Percentiles rank a stretch among this genome's conserved stretches.
phyloP scores from a whole-genome alignment of 2,797 vertebrate genomes.

The Alcedo quadribrachys region DNA sequence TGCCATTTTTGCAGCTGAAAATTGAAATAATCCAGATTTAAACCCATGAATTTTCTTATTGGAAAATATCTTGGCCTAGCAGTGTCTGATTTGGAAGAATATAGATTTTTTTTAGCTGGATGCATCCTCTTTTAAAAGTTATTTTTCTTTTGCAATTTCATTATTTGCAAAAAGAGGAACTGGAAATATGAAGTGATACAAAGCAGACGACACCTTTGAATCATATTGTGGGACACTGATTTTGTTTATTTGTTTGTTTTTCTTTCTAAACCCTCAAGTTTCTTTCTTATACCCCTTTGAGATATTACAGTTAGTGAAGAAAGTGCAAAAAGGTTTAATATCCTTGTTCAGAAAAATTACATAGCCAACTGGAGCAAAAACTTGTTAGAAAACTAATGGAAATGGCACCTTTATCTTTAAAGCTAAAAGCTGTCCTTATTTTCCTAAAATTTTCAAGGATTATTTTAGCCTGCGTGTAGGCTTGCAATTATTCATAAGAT shows the following conservation, averaged over 20 bases:
- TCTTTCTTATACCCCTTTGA: background rate
- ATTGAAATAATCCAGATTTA: background rate
- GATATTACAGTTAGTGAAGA: background rate
- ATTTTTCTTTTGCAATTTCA: background rate
- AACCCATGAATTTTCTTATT: background rate
- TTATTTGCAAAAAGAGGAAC: background rate
- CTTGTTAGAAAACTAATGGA: background rate
- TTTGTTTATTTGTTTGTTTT: background rate
- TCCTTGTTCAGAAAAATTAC: background rate
- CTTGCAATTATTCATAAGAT: background rate
- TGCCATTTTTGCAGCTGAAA: background rate
- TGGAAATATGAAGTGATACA: background rate
- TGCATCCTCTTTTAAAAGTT: background rate
- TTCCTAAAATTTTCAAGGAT: background rate
- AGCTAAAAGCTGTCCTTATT: background rate
- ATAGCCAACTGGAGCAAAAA: background rate
- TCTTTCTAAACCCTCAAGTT: background rate
- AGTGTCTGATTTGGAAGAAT: background rate
- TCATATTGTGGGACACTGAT: background rate
- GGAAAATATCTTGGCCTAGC: background rate
- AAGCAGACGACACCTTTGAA: background rate
- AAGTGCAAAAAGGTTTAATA: background rate
- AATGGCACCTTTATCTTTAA: background rate
- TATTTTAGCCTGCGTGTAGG: background rate
- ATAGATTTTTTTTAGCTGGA: background rate